Conservation (phyloP, 2,797 vertebrate species). For the Pagetopsis macropterus region DNA sequence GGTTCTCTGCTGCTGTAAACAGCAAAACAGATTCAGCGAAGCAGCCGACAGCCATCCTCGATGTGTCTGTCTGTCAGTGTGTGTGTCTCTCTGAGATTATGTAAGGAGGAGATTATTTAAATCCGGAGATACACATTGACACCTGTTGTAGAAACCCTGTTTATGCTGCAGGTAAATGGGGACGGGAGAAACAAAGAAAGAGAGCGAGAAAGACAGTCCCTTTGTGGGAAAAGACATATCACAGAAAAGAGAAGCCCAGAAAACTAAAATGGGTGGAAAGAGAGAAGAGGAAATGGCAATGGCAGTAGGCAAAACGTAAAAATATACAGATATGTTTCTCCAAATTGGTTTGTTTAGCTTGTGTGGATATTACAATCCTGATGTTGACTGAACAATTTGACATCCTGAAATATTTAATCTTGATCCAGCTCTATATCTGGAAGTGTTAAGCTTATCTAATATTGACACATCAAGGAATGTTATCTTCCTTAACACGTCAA, state of each 20-base stretch:
- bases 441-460: background rate
- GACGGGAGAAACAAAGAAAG: background rate
- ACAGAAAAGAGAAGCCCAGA: constrained; percentile 4
- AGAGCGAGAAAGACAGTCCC: background rate
- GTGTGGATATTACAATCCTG: background rate
- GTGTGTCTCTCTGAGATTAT: constrained; percentile 50
- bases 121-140: constrained; percentile 60
- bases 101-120: constrained; percentile 55
- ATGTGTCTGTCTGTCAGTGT: constrained; percentile 34
- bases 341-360: background rate
- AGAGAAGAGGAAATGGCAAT: background rate
- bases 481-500: background rate
- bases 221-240: background rate
- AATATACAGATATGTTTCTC: background rate
- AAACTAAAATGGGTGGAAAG: background rate
- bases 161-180: constrained; percentile 52
- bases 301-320: background rate
- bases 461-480: background rate
- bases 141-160: constrained; percentile 54
- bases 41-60: constrained; percentile 34
- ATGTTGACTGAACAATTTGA: background rate
- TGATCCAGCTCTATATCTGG: background rate
- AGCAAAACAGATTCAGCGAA: constrained; percentile 22
- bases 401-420: background rate
- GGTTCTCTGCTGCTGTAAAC: constrained; percentile 31